phyloP scores from a whole-genome alignment of 1,140 invertebrate genomes.

The Myzus persicae region DNA sequence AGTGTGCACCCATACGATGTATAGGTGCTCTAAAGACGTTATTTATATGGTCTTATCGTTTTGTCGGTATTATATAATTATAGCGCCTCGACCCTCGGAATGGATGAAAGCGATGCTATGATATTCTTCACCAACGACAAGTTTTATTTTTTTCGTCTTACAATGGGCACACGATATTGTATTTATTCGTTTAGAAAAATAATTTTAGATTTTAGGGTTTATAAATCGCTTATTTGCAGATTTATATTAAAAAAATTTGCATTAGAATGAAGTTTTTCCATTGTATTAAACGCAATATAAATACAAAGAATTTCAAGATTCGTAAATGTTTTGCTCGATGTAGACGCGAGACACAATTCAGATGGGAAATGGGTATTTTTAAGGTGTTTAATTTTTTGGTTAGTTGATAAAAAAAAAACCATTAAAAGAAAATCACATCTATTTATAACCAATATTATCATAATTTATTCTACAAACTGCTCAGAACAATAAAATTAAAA shows the following conservation, averaged over 20 bases:
- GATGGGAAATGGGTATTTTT: background rate
- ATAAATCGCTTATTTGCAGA: background rate
- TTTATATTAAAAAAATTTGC: background rate
- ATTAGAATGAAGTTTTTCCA: background rate
- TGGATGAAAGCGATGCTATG: background rate
- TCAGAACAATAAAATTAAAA: background rate
- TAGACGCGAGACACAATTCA: background rate
- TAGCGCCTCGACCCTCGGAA: slow-evolving; percentile 39
- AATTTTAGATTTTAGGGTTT: background rate
- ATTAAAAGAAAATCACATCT: background rate
- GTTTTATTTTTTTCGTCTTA: background rate
- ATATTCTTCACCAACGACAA: background rate
- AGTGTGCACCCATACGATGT: background rate
- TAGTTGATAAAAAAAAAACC: background rate
- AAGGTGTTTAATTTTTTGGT: background rate
- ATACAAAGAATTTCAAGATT: background rate
- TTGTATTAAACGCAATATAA: background rate
- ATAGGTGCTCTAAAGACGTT: slow-evolving; percentile 25
- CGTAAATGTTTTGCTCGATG: background rate
- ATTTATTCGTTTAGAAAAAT: background rate
- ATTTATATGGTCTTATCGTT: slow-evolving; percentile 49
- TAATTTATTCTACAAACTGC: background rate
- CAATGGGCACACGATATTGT: background rate
- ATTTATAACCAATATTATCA: background rate
- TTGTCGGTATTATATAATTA: slow-evolving; percentile 42